phyloP scores from a whole-genome alignment of 2,797 vertebrate genomes.

The Triplophysa bombifrons region DNA sequence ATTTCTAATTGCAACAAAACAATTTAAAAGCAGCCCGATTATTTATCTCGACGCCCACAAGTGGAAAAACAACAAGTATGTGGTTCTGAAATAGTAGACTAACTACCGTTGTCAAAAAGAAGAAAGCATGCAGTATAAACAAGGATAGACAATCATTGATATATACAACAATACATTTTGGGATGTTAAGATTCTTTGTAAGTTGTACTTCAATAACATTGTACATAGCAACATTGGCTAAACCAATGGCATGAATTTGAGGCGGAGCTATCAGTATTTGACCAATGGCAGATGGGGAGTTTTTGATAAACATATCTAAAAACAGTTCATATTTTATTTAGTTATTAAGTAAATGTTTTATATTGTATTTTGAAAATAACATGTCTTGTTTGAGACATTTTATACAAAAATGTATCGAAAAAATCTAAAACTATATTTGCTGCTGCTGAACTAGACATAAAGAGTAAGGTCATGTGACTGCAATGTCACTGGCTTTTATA shows the following conservation, averaged over 20 bases:
- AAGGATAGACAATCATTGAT: background rate
- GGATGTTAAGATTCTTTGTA: background rate
- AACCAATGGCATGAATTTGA: background rate
- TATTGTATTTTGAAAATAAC: no score
- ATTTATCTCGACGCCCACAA: slow-evolving; percentile 73
- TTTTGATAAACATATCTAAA: background rate
- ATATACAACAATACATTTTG: background rate
- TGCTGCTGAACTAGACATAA: no score
- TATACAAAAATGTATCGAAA: no score
- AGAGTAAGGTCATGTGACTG: no score
- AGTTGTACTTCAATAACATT: no score
- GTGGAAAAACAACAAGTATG: slow-evolving; percentile 38
- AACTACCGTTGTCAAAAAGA: background rate
- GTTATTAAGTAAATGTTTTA: no score
- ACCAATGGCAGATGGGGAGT: background rate
- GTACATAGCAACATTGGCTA: background rate
- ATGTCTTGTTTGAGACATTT: no score
- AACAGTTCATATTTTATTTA: background rate
- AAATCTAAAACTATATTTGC: no score
- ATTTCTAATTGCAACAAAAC: slow-evolving; percentile 96
- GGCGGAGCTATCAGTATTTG: background rate
- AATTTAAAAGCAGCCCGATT: slow-evolving; percentile 90
- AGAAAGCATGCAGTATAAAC: background rate
- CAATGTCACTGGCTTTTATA: no score
- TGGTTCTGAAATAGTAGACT: background rate